Conservation (phyloP, 2,888 invertebrate species). For the Branchipolynoe longqiensis region DNA sequence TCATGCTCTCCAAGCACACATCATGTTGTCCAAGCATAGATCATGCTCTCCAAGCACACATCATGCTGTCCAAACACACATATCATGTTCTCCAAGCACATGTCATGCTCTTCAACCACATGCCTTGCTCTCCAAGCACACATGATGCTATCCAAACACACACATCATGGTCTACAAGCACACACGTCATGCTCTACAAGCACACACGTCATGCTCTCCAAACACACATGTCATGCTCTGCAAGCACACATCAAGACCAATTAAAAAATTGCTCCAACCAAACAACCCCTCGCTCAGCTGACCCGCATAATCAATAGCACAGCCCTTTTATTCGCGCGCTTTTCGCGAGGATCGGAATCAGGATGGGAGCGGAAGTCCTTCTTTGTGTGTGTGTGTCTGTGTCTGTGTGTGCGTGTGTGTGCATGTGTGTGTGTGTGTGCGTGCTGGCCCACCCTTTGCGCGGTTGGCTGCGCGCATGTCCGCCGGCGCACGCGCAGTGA, state of each 20-base stretch:
- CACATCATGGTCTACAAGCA: slow-evolving; percentile 24
- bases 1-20: too few species aligned
- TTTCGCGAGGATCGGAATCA: not conserved
- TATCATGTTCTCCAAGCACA: not conserved
- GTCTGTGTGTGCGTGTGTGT: not conserved
- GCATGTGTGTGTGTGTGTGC: not conserved
- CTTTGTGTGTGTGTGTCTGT: not conserved
- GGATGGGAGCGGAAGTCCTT: not conserved
- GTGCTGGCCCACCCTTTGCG: not conserved
- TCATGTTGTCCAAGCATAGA: too few species aligned
- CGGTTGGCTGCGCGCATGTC: not conserved
- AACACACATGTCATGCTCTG: slow-evolving; percentile 11
- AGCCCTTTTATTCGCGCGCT: not conserved
- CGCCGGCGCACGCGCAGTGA: not conserved
- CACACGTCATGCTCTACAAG: too few species aligned
- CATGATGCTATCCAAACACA: too few species aligned
- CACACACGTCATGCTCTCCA: slow-evolving; percentile 29
- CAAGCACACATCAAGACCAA: not conserved
- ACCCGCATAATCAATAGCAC: too few species aligned
- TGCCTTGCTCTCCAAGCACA: too few species aligned
- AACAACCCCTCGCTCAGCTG: too few species aligned
- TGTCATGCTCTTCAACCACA: not conserved
- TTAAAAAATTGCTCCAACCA: too few species aligned
- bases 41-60: too few species aligned
- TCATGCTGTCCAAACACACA: not conserved